Evolutionary conservation across 2,888 invertebrate genomes (phyloP).

Genomic region (Myopa testacea): DNA sequence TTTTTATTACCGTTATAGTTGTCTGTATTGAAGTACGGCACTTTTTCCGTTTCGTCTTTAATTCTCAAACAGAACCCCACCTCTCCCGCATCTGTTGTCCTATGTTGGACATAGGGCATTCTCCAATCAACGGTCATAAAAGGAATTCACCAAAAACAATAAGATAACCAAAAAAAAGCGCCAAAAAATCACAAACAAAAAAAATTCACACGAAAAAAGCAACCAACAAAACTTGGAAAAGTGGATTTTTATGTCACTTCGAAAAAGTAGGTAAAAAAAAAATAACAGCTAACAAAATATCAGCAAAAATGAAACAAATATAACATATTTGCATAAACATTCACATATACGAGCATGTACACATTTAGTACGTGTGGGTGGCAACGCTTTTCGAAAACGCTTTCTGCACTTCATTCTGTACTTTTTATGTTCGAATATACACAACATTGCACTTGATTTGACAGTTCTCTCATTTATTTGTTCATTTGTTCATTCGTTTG

Average conservation of each 20-base stretch:
- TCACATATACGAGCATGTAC: too few species aligned
- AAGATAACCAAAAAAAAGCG: not conserved
- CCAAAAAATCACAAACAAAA: not conserved
- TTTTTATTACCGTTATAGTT: not conserved
- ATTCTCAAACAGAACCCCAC: not conserved
- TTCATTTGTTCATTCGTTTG: too few species aligned
- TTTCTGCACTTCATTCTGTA: too few species aligned
- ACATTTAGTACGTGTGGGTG: too few species aligned
- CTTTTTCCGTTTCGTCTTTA: not conserved
- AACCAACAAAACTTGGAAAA: slow-evolving; percentile 18
- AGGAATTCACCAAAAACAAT: not conserved
- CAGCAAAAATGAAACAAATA: not conserved
- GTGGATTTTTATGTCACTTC: slow-evolving; percentile 40
- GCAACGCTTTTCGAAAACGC: too few species aligned
- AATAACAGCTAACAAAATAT: slow-evolving; percentile 6
- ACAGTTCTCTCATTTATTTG: too few species aligned
- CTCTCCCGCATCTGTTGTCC: not conserved
- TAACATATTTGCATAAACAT: not conserved
- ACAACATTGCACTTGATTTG: too few species aligned
- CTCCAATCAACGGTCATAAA: not conserved
- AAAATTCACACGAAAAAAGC: not conserved
- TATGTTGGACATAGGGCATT: not conserved
- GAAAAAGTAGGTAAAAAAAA: slow-evolving; percentile 3
- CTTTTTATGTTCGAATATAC: too few species aligned
- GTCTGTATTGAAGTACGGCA: not conserved